Evolutionary conservation across 2,113 vertebrate species (phyloP).

Genomic region (Forbesichthys agassizii): DNA sequence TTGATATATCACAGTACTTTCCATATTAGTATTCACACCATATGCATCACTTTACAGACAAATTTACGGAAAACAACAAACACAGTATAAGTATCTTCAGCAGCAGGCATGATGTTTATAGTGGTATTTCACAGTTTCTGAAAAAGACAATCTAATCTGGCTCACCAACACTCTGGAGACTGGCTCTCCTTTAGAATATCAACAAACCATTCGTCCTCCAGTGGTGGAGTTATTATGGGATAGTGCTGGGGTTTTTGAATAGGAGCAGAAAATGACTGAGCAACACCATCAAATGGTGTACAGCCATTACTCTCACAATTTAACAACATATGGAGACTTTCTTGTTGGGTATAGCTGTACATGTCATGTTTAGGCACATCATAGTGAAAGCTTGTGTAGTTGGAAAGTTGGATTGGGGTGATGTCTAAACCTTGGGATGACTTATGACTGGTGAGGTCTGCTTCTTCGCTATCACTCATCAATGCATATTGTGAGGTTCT

Average conservation of each 20-base stretch:
- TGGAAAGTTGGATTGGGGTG: conserved; percentile 15
- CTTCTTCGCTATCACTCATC: neutral
- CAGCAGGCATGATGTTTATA: no score
- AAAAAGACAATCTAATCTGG: neutral
- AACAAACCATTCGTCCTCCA: conserved; percentile 75
- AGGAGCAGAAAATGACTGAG: conserved; percentile 72
- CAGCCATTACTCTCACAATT: conserved; percentile 17
- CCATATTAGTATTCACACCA: conserved; percentile 1
- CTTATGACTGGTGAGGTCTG: conserved; percentile 14
- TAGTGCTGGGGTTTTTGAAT: conserved; percentile 28
- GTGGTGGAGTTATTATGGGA: conserved; percentile 61
- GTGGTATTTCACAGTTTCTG: no score
- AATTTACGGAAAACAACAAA: neutral
- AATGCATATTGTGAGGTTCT: conserved; percentile 4
- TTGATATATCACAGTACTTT: conserved; percentile 10
- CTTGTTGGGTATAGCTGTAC: conserved; percentile 15
- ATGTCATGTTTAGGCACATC: conserved; percentile 18
- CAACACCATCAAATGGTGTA: conserved; percentile 73
- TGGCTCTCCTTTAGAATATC: conserved; percentile 60
- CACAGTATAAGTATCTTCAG: neutral
- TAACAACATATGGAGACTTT: conserved; percentile 27
- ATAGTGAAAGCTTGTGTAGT: conserved; percentile 2
- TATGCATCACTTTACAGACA: neutral
- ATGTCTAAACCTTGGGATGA: neutral
- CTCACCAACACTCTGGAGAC: neutral